phyloP scores from a whole-genome alignment of 2,113 vertebrate genomes.

The Bagarius yarrelli region DNA sequence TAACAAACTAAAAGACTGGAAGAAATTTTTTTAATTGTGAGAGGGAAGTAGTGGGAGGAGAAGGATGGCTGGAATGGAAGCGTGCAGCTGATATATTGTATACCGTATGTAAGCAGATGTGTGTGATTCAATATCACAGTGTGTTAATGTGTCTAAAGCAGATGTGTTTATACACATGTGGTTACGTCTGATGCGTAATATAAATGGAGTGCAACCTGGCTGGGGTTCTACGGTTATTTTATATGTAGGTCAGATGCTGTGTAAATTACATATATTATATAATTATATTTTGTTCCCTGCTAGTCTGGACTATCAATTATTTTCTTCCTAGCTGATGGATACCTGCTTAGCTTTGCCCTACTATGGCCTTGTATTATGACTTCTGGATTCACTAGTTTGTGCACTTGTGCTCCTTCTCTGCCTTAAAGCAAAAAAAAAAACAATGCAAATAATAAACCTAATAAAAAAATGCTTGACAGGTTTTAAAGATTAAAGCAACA shows the following conservation, averaged over 20 bases:
- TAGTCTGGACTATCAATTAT: neutral
- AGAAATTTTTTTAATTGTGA: neutral
- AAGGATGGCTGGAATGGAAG: neutral
- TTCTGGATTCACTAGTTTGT: neutral
- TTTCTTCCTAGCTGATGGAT: neutral
- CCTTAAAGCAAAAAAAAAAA: neutral
- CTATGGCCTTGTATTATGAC: neutral
- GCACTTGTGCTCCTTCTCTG: neutral
- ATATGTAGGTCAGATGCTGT: neutral
- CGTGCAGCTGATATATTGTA: too few species aligned
- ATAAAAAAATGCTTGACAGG: neutral
- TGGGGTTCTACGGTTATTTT: neutral
- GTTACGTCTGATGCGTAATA: neutral
- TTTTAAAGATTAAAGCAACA: neutral
- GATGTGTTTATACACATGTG: neutral
- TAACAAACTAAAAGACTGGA: constrained; percentile 26
- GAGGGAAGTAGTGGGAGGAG: neutral
- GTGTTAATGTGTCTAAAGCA: constrained; percentile 2
- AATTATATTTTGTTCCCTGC: neutral
- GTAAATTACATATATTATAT: neutral
- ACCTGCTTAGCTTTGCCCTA: neutral
- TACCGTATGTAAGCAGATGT: neutral
- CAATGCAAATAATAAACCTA: too few species aligned
- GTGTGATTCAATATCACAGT: constrained; percentile 16
- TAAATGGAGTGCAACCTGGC: neutral